Evolutionary conservation across 1,140 invertebrate genomes (phyloP), one percentile per base, ranked within the genome.

Genomic region (Pinna nobilis): DNA sequence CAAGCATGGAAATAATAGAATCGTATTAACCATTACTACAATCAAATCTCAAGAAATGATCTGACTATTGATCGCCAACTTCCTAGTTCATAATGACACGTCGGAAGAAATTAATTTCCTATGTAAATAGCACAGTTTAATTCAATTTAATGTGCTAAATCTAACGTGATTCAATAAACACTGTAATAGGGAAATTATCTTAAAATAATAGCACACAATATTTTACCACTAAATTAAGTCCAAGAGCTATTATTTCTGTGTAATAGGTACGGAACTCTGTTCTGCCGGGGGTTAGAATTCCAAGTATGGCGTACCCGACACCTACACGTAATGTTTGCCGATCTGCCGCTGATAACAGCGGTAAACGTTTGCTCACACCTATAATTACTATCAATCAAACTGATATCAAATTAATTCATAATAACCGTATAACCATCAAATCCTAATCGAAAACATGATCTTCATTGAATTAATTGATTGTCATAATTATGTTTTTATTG

Each of bases 61-160:
- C 44, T 28, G 37, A 20, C 39, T 55, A 20, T 20, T 53, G 64
- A 67, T 67, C 49, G 28, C n/a, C 33, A 28, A 20, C 35, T 23
- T 59, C 66, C 51, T 13, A 30, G 53, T 41, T 33, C n/a, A 41
- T 20, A 61, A 69, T 74, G 59, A 59, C 50, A 74, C 35, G 72
- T 68, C 72, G 72, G 72, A 74, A 74, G 65, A 67, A 74, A 74
- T 74, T 69, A 74, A 74, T 74, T 74, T 61, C 57, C 57, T 63
- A 74, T 74, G 71, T 74, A 68, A 68, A 68, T 67, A 61, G 65
- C 50, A 51, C 72, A 68, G 65, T 74, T 74, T 74, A 53, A 74
- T 74, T 68, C 72, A 68, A 63, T 74, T 74, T 69, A 74, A 74
- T 67, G 65, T 67, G 65, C 57, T 64, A 68, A 68, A 74, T 74